Evolutionary conservation across 2,113 vertebrate genomes (phyloP).

Genomic region (Pterocles orientalis): DNA sequence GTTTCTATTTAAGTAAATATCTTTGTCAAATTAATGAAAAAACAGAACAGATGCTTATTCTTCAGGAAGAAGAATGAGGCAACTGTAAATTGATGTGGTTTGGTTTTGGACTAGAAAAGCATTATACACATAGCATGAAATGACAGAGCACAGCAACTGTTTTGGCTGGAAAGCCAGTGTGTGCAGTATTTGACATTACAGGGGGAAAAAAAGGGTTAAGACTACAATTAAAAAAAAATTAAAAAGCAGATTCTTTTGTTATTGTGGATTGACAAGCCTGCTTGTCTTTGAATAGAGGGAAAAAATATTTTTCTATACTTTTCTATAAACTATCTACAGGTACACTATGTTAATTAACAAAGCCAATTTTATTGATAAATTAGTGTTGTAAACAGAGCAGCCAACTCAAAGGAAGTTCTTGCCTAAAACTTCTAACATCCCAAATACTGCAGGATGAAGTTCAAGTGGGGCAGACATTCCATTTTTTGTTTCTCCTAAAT

Average conservation of each 20-base stretch:
- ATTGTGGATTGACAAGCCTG: not conserved
- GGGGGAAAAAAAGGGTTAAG: not conserved
- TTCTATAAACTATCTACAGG: not conserved
- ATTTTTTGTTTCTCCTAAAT: not conserved
- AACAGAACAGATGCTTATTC: not conserved
- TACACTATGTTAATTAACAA: not conserved
- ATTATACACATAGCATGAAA: not conserved
- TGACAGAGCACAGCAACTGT: not conserved
- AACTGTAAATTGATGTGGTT: not conserved
- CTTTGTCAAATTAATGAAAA: not conserved
- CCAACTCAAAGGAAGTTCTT: not conserved
- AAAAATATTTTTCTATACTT: not conserved
- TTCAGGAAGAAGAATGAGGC: not conserved
- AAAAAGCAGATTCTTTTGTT: not conserved
- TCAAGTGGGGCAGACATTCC: not conserved
- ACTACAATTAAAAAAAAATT: not conserved
- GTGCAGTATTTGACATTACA: not conserved
- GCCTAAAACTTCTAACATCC: not conserved
- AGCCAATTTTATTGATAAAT: not conserved
- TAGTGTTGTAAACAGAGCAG: not conserved
- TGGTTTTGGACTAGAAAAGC: not conserved
- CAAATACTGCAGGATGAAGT: not conserved
- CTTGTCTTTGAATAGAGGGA: not conserved
- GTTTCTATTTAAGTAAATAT: not conserved
- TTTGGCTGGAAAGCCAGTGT: not conserved